Evolutionary conservation across 2,113 vertebrate genomes (phyloP), one percentile per base, ranked within the genome.

Genomic region (Microtus richardsoni): DNA sequence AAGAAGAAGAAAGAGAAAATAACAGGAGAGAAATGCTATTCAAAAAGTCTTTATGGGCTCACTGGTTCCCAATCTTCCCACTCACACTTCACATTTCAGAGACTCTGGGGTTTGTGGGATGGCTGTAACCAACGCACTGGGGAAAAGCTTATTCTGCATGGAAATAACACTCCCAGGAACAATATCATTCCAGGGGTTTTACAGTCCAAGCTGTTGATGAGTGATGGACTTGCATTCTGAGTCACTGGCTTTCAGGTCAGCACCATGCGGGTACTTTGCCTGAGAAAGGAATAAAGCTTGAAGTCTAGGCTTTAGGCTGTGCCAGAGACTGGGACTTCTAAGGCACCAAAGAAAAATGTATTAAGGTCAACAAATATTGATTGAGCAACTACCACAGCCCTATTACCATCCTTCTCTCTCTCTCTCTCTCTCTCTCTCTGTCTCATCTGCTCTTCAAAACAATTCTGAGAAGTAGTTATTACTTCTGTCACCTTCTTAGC

Each of bases 351-450:
- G 71, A 95, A 92, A 82, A 44, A 44, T 66, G 0, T 10, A 30
- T 24, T 64, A 82, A 68, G 92, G 70, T 85, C 88, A 95, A 91
- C 77, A 93, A 28, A 19, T 62, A 41, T 68, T 71, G 90, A 92
- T 2, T 92, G 85, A 93, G 30, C 17, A 93, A 78, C 30, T n/a
- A 44, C 26, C 47, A 21, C 0, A 19, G 33, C 24, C 91, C 41
- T 62, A 88, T 12, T 21, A 22, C 54, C 39, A 14, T 10, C 28
- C 79, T 86, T 83, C 21, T 89, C 54, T 86, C 41, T 82, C 83
- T 12, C 66, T 44, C 26, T 54, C 54, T 95, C 89, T 83, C 21
- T 89, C 54, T 86, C 41, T 82, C 83, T 12, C 66, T 44, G 30
- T 54, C 54, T 95, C 89, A 70, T 70, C 82, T 75, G 33, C 62